Percentiles rank a stretch among this genome's conserved stretches.
Conservation (phyloP, 2,113 vertebrate species). For the Chaenocephalus aceratus region DNA sequence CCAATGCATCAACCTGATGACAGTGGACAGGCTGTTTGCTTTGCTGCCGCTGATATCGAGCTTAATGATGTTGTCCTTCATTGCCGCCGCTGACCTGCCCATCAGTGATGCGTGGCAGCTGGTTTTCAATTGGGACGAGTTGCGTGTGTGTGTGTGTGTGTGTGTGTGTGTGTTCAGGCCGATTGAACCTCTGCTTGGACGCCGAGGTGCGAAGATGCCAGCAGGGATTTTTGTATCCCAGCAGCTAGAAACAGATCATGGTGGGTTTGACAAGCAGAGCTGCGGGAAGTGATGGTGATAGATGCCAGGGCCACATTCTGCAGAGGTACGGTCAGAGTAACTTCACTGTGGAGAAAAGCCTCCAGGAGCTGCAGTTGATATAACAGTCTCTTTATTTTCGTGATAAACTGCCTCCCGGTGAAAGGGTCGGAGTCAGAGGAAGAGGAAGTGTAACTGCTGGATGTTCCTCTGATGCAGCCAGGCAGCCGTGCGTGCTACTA, state of each 20-base stretch:
- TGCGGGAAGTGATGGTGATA: neutral
- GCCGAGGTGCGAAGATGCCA: conserved; percentile 36
- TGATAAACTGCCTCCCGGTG: neutral
- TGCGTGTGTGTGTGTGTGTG: no score
- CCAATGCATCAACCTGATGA: conserved; percentile 81
- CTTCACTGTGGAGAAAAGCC: neutral
- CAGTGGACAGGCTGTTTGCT: conserved; percentile 76
- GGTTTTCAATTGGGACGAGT: conserved; percentile 31
- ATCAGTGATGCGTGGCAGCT: conserved; percentile 60
- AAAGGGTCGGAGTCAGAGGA: neutral
- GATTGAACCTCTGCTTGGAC: conserved; percentile 34
- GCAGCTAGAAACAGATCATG: conserved; percentile 26
- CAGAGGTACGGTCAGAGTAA: neutral
- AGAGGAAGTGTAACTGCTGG: neutral
- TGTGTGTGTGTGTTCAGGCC: neutral
- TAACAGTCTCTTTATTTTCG: neutral
- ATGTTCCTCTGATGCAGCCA: neutral
- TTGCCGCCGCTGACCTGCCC: conserved; percentile 55
- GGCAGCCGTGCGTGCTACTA: no score
- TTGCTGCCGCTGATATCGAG: conserved; percentile 69
- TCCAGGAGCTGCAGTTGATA: neutral
- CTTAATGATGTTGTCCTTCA: conserved; percentile 83
- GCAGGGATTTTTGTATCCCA: conserved; percentile 45
- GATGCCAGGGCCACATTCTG: neutral
- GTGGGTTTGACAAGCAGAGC: conserved; percentile 32